Base-by-base conservation (phyloP, 2,888 invertebrate genomes). In the Podotricha telesiphe region DNA sequence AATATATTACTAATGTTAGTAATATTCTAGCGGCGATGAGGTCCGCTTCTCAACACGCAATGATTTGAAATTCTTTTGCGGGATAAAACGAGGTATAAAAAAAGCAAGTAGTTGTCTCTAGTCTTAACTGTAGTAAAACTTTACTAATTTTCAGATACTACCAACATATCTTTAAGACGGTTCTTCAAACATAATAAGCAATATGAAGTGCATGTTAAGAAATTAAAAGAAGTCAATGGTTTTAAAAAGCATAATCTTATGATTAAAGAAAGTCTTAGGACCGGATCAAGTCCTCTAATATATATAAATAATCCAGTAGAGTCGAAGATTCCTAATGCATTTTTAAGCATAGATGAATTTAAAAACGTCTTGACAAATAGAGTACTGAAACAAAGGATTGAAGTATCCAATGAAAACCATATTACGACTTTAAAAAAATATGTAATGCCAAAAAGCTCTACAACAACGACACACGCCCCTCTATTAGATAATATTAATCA, bases 221-320 rank as follows among this genome's bases (percentile, higher is more conserved):
- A 83, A 74, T 76, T 92, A 1, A 86, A 81, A 79, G 84, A 85
- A 73, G 91, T 91, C 0, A 86, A 89, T 34, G 92, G 89, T 0
- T 79, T 79, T 0, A 92, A 91, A 74, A 78, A 50, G 13, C 92
- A 92, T 53, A 92, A 92, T 62, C 78, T 91, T 0, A 51, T 79
- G 17, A 73, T 89, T 13, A 83, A 80, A 74, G 77, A 79, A 68
- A 75, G 50, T 15, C 17, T 65, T 5, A 69, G 71, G 53, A 70
- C 72, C 2, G 65, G 61, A 0, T 15, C 28, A 6, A 77, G 80
- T 13, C 79, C 85, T 8, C 67, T 86, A 0, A 82, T 92, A 47
- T 92, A 91, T 59, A 86, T 92, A 42, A 82, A 82, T 56, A 92
- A 92, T 64, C 92, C 92, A 0, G 82, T 92, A 0, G 92, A 92